phyloP scores from a whole-genome alignment of 2,797 vertebrate species.

The Hydrophis major region DNA sequence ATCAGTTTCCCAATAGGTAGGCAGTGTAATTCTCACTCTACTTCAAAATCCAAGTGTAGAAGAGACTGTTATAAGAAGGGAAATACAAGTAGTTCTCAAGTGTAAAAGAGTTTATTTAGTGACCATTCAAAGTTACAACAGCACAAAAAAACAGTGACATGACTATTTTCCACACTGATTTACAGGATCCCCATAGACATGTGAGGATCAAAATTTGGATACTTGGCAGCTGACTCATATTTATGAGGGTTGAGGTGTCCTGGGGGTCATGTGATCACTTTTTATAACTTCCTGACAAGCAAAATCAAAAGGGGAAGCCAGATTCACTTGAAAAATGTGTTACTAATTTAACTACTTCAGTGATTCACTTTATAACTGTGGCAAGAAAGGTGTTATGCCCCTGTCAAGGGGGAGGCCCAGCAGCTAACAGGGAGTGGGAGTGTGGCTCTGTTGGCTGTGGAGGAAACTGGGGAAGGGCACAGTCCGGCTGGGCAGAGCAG shows the following conservation, averaged over 20 bases:
- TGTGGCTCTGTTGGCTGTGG: too few relatives aligned
- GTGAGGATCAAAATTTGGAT: neutral
- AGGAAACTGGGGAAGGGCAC: too few relatives aligned
- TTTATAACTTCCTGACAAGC: neutral
- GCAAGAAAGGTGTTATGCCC: neutral
- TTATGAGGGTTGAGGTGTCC: neutral
- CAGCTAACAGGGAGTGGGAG: too few relatives aligned
- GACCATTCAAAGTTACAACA: neutral
- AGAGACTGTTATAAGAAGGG: neutral
- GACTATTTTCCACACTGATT: neutral
- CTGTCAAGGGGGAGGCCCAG: too few relatives aligned
- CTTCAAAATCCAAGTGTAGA: neutral
- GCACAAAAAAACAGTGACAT: neutral
- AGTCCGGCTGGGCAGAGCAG: too few relatives aligned
- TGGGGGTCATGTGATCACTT: neutral
- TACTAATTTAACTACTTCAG: neutral
- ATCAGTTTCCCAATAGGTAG: neutral
- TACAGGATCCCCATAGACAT: neutral
- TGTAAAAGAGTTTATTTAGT: neutral
- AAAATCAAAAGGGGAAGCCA: too few relatives aligned
- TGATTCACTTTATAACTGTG: neutral
- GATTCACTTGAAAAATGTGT: neutral
- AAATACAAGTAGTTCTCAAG: neutral
- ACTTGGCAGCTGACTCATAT: neutral
- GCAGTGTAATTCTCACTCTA: neutral